Evolutionary conservation across 1,140 invertebrate species (phyloP).

Genomic region (Drosophila sp.): DNA sequence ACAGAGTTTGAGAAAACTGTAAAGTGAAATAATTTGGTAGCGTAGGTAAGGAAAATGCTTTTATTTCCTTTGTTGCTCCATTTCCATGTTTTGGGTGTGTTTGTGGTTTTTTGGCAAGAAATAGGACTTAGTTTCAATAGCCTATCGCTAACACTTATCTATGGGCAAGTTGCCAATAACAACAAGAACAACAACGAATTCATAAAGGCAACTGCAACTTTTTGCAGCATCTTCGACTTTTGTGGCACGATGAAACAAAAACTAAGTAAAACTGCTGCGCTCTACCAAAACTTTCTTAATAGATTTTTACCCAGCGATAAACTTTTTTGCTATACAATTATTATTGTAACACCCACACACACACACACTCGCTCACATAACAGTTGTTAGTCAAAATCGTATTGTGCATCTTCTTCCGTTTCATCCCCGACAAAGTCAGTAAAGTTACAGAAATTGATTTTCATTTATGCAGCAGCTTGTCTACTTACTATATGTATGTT

Average conservation of each 20-base stretch:
- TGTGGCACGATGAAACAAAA: constrained; percentile 63
- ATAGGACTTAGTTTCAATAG: constrained; percentile 37
- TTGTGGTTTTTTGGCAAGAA: background rate
- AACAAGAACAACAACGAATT: constrained; percentile 41
- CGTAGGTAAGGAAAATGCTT: constrained; percentile 33
- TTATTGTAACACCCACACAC: constrained; percentile 12
- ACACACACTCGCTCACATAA: background rate
- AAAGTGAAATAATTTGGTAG: constrained; percentile 48
- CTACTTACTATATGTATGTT: constrained; percentile 53
- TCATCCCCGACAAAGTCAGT: constrained; percentile 46
- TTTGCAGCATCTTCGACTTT: constrained; percentile 58
- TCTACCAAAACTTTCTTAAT: constrained; percentile 82
- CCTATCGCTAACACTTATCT: constrained; percentile 62
- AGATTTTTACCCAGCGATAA: constrained; percentile 78
- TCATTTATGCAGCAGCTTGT: constrained; percentile 74
- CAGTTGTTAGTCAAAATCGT: constrained; percentile 49
- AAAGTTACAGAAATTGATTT: constrained; percentile 75
- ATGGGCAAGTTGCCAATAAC: constrained; percentile 27
- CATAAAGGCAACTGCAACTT: constrained; percentile 74
- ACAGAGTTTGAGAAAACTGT: constrained; percentile 22
- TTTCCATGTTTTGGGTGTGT: constrained; percentile 13
- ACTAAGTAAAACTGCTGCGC: constrained; percentile 70
- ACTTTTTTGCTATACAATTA: constrained; percentile 55
- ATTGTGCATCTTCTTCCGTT: constrained; percentile 57
- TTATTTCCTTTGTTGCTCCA: background rate